Evolutionary conservation across 2,113 vertebrate species (phyloP), one percentile per base, ranked within the genome.

Genomic region (Oreochromis niloticus): DNA sequence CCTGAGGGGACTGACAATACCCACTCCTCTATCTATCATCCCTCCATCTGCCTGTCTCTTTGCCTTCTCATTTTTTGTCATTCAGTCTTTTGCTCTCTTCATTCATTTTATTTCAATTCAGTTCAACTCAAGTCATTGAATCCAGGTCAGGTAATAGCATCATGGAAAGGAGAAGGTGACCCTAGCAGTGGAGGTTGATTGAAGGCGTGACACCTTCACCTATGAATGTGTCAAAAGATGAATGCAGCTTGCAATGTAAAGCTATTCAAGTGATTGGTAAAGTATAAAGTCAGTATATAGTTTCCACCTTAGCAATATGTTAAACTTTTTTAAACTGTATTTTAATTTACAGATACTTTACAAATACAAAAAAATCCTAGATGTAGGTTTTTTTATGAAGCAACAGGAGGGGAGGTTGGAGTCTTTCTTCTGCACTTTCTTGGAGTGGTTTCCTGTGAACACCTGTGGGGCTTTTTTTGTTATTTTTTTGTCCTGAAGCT

Each of bases 1-100:
- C 91, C 90, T 92, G 91, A 92, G 93, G 89, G 88, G 86, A 93
- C 87, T 92, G 91, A 85, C 86, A 90, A 94, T 91, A 90, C 87
- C 85, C 87, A 93, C 81, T 88, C 36, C 34, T 89, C 80, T 85
- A 52, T 90, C 87, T 89, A 32, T 88, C 91, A 85, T 81, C 85
- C 81, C 34, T 82, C 80, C 59, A 79, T 90, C 93, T 30, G 14
- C 59, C 75, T 75, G 10, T 91, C 82, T 24, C 41, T 83, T 59
- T 55, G 52, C 41, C 55, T 50, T 83, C 85, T 87, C 73, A 54
- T 46, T 84, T 71, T 80, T 43, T 43, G 46, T 61, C 57, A 46
- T 81, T 88, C 82, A 32, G 57, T 54, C 54, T 83, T 75, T 81
- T 30, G 73, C 57, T 73, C 10, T 87, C 46, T 80, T 48, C 41